A percentile compares a stretch with the other conserved stretches of the same genome.
phyloP scores from a whole-genome alignment of 1,140 invertebrate genomes.

The Coptotermes formosanus region DNA sequence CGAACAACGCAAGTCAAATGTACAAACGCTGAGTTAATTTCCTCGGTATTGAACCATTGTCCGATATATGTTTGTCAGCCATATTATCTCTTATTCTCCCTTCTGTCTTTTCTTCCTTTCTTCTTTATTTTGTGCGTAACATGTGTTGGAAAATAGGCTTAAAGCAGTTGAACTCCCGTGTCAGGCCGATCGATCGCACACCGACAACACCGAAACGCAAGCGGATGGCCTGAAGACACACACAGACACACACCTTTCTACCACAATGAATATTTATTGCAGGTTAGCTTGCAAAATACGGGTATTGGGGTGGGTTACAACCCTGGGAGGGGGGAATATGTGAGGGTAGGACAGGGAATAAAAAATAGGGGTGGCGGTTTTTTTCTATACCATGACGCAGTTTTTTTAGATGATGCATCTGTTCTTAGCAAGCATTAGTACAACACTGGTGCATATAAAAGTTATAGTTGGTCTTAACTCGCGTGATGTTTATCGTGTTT shows the following conservation, averaged over 20 bases:
- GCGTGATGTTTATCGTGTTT: background rate
- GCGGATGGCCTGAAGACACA: background rate
- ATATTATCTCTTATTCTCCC: too few species aligned
- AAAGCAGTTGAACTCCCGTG: too few species aligned
- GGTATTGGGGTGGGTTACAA: background rate
- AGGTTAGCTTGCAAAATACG: slow-evolving; percentile 6
- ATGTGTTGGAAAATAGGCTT: too few species aligned
- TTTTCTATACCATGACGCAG: background rate
- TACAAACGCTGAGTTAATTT: too few species aligned
- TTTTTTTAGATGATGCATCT: slow-evolving; percentile 12
- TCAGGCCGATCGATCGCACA: too few species aligned
- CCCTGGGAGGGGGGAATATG: slow-evolving; percentile 5
- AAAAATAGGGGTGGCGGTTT: slow-evolving; percentile 15
- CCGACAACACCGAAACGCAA: too few species aligned
- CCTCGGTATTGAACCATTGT: too few species aligned
- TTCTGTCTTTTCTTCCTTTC: too few species aligned
- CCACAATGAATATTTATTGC: background rate
- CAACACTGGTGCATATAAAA: background rate
- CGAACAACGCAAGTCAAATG: too few species aligned
- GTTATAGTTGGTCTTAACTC: background rate
- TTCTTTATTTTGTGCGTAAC: too few species aligned
- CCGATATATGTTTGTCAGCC: too few species aligned
- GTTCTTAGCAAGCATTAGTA: slow-evolving; percentile 7
- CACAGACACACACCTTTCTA: background rate
- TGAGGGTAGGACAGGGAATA: slow-evolving; percentile 6